Percentiles rank a stretch among this genome's conserved stretches.
phyloP scores from a whole-genome alignment of 2,888 invertebrate genomes.

The Chesias legatella region DNA sequence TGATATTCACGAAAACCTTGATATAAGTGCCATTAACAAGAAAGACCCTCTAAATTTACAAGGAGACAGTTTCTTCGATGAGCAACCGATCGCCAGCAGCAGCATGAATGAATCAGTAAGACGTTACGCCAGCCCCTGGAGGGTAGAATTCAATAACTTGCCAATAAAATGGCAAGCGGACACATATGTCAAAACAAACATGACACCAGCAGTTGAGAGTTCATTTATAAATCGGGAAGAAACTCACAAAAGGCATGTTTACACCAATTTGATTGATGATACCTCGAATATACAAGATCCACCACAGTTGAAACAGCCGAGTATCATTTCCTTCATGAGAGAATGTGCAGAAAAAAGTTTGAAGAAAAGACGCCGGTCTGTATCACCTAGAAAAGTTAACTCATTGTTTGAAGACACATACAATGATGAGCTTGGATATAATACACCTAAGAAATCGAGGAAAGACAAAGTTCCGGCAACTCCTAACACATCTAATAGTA shows the following conservation, averaged over 20 bases:
- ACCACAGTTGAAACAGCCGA: slow-evolving; percentile 62
- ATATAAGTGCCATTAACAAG: slow-evolving; percentile 16
- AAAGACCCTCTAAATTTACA: slow-evolving; percentile 59
- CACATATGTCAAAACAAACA: slow-evolving; percentile 68
- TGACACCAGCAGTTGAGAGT: slow-evolving; percentile 74
- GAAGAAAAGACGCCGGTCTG: slow-evolving; percentile 47
- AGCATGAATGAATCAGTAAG: slow-evolving; percentile 63
- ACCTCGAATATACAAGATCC: slow-evolving; percentile 38
- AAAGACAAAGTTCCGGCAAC: slow-evolving; percentile 22
- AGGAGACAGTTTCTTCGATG: slow-evolving; percentile 69
- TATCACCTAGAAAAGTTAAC: slow-evolving; percentile 49
- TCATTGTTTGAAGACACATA: slow-evolving; percentile 45
- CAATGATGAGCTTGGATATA: slow-evolving; percentile 20
- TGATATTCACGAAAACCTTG: slow-evolving; percentile 4
- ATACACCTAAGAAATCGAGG: slow-evolving; percentile 30
- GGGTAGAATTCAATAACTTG: slow-evolving; percentile 63
- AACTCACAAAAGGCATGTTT: slow-evolving; percentile 66
- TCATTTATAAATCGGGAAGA: slow-evolving; percentile 62
- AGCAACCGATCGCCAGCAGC: slow-evolving; percentile 66
- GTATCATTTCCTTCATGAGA: slow-evolving; percentile 70
- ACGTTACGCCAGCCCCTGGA: slow-evolving; percentile 68
- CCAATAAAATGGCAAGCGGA: slow-evolving; percentile 72
- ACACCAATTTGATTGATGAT: slow-evolving; percentile 56
- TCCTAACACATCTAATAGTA: slow-evolving; percentile 21
- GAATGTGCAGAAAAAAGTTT: slow-evolving; percentile 60